Evolutionary conservation across 2,888 invertebrate genomes (phyloP).

Genomic region (Therioaphis trifolii): DNA sequence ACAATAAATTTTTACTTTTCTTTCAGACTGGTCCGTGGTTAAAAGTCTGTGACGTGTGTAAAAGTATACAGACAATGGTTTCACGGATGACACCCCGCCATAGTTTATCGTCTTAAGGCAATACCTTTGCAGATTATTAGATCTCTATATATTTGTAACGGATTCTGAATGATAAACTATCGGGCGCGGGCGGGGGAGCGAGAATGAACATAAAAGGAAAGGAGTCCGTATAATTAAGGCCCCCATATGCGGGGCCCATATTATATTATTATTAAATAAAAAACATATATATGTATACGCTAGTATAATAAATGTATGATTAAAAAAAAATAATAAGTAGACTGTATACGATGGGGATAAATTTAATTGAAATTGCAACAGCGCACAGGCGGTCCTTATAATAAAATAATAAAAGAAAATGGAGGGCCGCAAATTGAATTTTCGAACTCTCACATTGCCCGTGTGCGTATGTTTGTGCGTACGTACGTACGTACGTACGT

Average conservation of each 20-base stretch:
- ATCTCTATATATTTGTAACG: slow-evolving; percentile 24
- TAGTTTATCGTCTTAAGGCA: too few relatives aligned
- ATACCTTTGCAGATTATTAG: background rate
- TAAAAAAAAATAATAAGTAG: slow-evolving; percentile 55
- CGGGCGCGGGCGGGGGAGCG: background rate
- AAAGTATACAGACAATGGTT: too few relatives aligned
- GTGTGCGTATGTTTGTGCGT: too few relatives aligned
- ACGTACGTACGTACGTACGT: background rate
- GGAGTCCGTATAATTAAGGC: slow-evolving; percentile 56
- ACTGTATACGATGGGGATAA: slow-evolving; percentile 55
- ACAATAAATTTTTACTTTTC: background rate
- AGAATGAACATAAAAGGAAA: slow-evolving; percentile 41
- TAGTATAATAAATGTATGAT: slow-evolving; percentile 59
- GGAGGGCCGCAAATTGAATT: slow-evolving; percentile 61
- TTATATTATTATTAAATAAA: slow-evolving; percentile 61
- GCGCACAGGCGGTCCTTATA: slow-evolving; percentile 54
- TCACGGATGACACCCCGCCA: too few relatives aligned
- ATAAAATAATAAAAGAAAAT: slow-evolving; percentile 61
- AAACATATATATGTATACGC: slow-evolving; percentile 9
- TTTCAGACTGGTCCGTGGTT: background rate
- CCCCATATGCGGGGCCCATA: slow-evolving; percentile 62
- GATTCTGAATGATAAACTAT: slow-evolving; percentile 22
- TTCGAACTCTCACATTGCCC: slow-evolving; percentile 47
- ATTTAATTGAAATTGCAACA: slow-evolving; percentile 61
- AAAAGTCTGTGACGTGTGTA: too few relatives aligned